Conservation (phyloP, 2,797 vertebrate genomes). For the Anas acuta region DNA sequence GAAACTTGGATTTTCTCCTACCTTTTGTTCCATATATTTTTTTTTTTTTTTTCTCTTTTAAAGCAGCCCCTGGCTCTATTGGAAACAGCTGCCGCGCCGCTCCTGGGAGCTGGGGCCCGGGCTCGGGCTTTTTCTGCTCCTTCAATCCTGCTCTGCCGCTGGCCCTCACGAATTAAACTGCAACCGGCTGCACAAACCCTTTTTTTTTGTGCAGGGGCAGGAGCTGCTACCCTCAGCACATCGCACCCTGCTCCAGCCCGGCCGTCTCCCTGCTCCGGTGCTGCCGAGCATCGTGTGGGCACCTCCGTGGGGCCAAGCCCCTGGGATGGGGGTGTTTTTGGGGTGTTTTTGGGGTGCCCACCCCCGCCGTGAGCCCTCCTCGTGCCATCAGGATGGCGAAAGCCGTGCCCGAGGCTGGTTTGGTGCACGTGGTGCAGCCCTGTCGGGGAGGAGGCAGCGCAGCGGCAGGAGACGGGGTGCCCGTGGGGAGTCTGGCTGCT, state of each 20-base stretch:
- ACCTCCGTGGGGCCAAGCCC: not conserved
- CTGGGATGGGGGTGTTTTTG: not conserved
- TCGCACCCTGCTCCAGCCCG: not conserved
- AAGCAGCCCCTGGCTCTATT: constrained; percentile 45
- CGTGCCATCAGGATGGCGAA: not conserved
- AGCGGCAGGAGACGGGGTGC: not conserved
- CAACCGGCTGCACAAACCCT: not conserved
- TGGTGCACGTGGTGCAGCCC: not conserved
- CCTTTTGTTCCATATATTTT: constrained; percentile 50
- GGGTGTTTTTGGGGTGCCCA: not conserved
- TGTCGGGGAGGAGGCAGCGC: not conserved
- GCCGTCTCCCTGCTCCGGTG: too few species aligned
- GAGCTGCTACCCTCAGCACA: accelerated
- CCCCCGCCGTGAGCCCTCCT: not conserved
- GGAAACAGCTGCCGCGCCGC: not conserved
- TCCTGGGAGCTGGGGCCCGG: not conserved
- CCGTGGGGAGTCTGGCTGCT: not conserved
- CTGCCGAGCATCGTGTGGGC: accelerated
- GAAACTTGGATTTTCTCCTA: constrained; percentile 69
- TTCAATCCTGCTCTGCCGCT: not conserved
- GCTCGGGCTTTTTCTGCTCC: not conserved
- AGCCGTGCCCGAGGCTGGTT: not conserved
- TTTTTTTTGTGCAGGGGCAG: accelerated
- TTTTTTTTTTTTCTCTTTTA: not conserved
- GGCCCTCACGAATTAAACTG: not conserved